These are phyloP conservation scores for Bellardia pandia DNA, from an alignment of 2,888 invertebrate species.

Conservation along the genomic window DNA sequence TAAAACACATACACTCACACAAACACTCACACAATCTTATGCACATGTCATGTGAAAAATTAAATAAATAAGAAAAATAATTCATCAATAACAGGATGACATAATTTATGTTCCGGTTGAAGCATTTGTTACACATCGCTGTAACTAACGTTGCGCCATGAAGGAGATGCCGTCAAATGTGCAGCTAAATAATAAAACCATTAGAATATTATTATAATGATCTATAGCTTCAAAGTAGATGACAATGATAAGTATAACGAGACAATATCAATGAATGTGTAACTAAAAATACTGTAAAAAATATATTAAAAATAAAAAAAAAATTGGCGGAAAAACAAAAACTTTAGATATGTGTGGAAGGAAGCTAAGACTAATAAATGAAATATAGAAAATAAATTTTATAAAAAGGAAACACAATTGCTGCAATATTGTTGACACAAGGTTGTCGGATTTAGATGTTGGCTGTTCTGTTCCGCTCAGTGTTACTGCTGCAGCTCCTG, in stretches of 20 bases:
- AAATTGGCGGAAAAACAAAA: slow-evolving; percentile 23
- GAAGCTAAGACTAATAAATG: slow-evolving; percentile 49
- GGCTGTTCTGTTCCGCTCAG: background rate
- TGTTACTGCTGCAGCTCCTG: background rate
- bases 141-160: background rate
- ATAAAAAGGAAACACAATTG: background rate
- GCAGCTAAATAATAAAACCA: slow-evolving; percentile 61
- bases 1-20: background rate
- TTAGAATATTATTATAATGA: slow-evolving; percentile 68
- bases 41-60: slow-evolving; percentile 12
- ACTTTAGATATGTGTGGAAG: background rate
- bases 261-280: slow-evolving; percentile 55
- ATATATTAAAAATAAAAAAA: background rate
- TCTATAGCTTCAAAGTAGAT: slow-evolving; percentile 45
- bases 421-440: slow-evolving; percentile 52
- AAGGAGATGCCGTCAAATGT: background rate
- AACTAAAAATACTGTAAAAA: background rate
- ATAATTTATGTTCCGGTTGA: slow-evolving; percentile 64
- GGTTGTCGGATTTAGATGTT: slow-evolving; percentile 35
- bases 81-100: slow-evolving; percentile 47
- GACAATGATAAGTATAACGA: slow-evolving; percentile 59
- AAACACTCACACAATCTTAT: background rate
- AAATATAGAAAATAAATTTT: slow-evolving; percentile 44
- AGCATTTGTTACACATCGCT: slow-evolving; percentile 51
- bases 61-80: slow-evolving; percentile 32